These are phyloP conservation scores for Sylvilagus floridanus DNA, from an alignment of 2,797 vertebrate genomes.

Conservation along the genomic window DNA sequence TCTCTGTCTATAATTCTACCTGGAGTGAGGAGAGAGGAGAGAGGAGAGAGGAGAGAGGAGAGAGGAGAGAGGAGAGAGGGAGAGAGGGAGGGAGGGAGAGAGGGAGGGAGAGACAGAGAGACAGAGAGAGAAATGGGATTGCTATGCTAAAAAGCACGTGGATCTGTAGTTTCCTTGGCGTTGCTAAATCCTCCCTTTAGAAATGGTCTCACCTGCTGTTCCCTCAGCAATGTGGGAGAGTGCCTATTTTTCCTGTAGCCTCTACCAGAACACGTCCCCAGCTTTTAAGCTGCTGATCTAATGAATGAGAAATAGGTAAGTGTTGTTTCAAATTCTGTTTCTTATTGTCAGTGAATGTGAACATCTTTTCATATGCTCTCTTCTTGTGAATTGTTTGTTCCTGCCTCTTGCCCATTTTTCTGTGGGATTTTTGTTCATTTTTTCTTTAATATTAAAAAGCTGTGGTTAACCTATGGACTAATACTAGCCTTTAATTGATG, in stretches of 20 bases:
- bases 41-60: too few relatives aligned
- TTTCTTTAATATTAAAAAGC: neutral
- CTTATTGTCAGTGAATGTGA: neutral
- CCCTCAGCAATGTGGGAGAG: neutral
- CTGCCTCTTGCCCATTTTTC: neutral
- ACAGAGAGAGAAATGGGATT: neutral
- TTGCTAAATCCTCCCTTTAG: neutral
- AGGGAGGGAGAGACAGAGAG: too few relatives aligned
- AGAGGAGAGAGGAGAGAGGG: too few relatives aligned
- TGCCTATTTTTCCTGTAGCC: fast-evolving
- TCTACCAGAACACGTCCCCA: neutral
- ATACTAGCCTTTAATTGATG: neutral
- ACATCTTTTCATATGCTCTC: neutral
- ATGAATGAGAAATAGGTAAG: neutral
- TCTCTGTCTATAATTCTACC: too few relatives aligned
- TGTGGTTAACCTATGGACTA: neutral
- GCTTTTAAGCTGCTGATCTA: neutral
- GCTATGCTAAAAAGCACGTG: neutral
- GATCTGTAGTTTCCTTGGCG: neutral
- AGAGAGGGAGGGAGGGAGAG: too few relatives aligned
- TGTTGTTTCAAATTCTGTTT: neutral
- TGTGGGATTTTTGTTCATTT: neutral
- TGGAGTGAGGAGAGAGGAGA: too few relatives aligned
- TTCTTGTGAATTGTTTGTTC: neutral
- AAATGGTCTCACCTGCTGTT: neutral